Base-by-base conservation (phyloP, 2,797 vertebrate genomes). In the Psittacula echo region DNA sequence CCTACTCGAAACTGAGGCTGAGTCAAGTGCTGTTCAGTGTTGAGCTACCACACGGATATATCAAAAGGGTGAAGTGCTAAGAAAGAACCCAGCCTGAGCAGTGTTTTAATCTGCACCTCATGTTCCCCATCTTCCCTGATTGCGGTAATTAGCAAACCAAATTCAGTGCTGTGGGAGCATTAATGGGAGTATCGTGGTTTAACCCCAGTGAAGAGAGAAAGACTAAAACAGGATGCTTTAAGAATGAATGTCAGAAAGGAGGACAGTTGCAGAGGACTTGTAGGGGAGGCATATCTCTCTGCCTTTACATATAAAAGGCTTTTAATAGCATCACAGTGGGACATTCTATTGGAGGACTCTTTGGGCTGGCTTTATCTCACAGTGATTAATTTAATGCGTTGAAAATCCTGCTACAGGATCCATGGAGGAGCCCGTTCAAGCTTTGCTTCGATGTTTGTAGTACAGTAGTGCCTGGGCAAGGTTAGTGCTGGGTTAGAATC, bases 91-190 rank as follows among this genome's bases (percentile, higher is more conserved):
- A 81, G 72, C 61, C 75, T 77, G 78, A 87, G 81, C 61, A 68
- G 48, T 94, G 87, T 93, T 92, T 92, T 82, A 87, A 93, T 95
- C 75, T 80, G 67, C 73, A 61, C 84, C 78, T 96, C 65, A 0
- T 95, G 93, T 90, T 96, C 87, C 86, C 78, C 61, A 53, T 90
- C 84, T 95, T 92, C 78, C 84, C 81, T 87, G 86, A 87, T 71
- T 83, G 75, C 65, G n/a, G 84, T 94, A 95, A 91, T 95, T 96
- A 95, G 85, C 93, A 94, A 96, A 90, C 51, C 87, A 95, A 81
- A 94, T 92, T 87, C 81, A 47, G 90, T 90, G 93, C 92, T 90
- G 87, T 87, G 92, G 90, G 86, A 95, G 66, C 84, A 60, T 0
- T 20, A 78, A 5, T 39, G 45, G 58, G 81, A 94, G 79, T 45